Evolutionary conservation across 2,113 vertebrate species (phyloP).

Genomic region (Cephalopholis sonnerati): DNA sequence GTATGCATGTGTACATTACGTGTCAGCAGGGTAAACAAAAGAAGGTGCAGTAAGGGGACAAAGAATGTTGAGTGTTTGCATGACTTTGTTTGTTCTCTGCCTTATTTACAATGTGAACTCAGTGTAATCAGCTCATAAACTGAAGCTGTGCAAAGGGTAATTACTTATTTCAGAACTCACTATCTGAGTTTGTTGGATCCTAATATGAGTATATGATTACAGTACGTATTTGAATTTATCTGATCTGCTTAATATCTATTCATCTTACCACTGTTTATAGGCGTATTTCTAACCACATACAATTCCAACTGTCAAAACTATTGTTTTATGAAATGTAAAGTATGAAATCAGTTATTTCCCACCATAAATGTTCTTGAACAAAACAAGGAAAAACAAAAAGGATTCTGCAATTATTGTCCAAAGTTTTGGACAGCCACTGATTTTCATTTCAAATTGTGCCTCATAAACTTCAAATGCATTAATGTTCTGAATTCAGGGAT

Average conservation of each 20-base stretch:
- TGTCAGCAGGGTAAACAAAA: slow-evolving; percentile 42
- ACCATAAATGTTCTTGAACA: not conserved
- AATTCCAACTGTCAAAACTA: not conserved
- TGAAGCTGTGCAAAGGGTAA: not conserved
- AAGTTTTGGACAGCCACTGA: not conserved
- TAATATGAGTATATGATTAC: not conserved
- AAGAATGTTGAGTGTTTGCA: not conserved
- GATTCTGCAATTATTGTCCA: too few relatives aligned
- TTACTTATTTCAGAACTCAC: not conserved
- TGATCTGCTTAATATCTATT: not conserved
- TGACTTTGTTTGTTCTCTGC: too few relatives aligned
- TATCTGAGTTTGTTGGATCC: not conserved
- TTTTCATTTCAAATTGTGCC: slow-evolving; percentile 14
- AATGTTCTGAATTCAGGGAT: slow-evolving; percentile 16
- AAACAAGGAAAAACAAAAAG: too few relatives aligned
- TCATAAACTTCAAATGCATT: not conserved
- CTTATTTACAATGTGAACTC: slow-evolving; percentile 8
- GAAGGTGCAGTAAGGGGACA: slow-evolving; percentile 13
- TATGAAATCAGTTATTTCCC: not conserved
- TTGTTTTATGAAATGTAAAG: not conserved
- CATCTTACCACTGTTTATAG: not conserved
- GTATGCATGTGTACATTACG: slow-evolving; percentile 8
- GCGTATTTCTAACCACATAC: not conserved
- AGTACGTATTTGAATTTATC: not conserved
- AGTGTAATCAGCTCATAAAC: slow-evolving; percentile 5